Percentiles rank a stretch among this genome's conserved stretches.
Conservation (phyloP, 2,113 vertebrate species). For the Atlantisia rogersi region DNA sequence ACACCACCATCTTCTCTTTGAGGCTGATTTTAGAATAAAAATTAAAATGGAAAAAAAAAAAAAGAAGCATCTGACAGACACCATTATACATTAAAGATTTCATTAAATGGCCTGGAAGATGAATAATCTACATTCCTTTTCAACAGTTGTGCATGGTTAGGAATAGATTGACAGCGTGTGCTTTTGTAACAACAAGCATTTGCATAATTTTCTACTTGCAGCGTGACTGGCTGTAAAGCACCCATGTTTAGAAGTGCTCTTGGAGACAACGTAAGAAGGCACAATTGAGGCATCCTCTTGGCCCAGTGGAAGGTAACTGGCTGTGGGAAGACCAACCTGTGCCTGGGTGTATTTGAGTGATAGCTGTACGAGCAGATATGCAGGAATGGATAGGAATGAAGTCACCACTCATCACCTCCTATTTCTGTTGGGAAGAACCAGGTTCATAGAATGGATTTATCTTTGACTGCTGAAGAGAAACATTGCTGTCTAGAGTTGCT, state of each 20-base stretch:
- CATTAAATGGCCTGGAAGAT: neutral
- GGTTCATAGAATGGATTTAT: neutral
- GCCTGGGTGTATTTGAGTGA: neutral
- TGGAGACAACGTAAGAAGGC: neutral
- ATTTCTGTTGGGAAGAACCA: neutral
- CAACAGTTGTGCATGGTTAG: neutral
- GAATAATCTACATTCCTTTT: neutral
- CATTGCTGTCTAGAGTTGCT: neutral
- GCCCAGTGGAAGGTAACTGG: neutral
- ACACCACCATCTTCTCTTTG: neutral
- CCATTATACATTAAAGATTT: neutral
- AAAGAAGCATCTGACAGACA: neutral
- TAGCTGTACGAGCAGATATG: neutral
- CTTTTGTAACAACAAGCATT: neutral
- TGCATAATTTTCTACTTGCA: neutral
- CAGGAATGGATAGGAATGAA: neutral
- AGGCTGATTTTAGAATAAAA: neutral
- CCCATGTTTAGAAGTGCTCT: neutral
- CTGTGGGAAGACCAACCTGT: neutral
- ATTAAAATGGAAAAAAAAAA: neutral
- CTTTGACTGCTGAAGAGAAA: neutral
- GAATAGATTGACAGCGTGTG: neutral
- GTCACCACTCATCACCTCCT: neutral
- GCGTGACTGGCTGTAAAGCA: neutral
- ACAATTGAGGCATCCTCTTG: neutral